Evolutionary conservation across 2,797 vertebrate species (phyloP).

Genomic region (Notoglanidium macrostoma): DNA sequence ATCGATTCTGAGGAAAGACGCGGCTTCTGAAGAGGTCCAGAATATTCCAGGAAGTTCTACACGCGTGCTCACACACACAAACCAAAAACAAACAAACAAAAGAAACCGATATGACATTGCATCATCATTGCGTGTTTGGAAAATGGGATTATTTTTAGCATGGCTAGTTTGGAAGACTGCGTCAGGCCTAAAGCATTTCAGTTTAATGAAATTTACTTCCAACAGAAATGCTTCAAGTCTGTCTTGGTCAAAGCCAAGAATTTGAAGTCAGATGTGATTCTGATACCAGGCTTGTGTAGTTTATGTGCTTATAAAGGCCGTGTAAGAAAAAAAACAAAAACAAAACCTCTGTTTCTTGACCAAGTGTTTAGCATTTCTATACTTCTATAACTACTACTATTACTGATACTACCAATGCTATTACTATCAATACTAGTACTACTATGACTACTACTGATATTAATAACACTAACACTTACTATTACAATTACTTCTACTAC

Average conservation of each 20-base stretch:
- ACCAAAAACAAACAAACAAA: not conserved
- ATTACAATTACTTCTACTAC: too few relatives aligned
- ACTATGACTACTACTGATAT: not conserved
- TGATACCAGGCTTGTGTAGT: not conserved
- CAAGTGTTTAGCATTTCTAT: not conserved
- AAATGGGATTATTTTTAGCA: slow-evolving; percentile 12
- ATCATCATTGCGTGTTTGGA: slow-evolving; percentile 3
- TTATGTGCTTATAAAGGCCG: not conserved
- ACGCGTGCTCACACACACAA: not conserved
- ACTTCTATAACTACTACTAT: not conserved
- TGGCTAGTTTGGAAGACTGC: slow-evolving; percentile 2
- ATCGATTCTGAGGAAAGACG: not conserved
- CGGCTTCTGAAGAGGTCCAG: not conserved
- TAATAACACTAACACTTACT: not conserved
- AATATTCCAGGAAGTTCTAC: not conserved
- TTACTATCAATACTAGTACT: too few relatives aligned
- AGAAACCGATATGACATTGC: not conserved
- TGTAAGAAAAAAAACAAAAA: not conserved
- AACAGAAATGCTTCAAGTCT: not conserved
- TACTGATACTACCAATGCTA: too few relatives aligned
- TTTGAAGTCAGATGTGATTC: slow-evolving; percentile 4
- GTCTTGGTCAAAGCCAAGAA: slow-evolving; percentile 19
- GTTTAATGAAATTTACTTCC: slow-evolving; percentile 22
- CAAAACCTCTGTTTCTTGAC: not conserved
- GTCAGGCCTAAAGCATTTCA: slow-evolving; percentile 9